Conservation (phyloP, 2,888 invertebrate genomes). For the Perdita meconis region DNA sequence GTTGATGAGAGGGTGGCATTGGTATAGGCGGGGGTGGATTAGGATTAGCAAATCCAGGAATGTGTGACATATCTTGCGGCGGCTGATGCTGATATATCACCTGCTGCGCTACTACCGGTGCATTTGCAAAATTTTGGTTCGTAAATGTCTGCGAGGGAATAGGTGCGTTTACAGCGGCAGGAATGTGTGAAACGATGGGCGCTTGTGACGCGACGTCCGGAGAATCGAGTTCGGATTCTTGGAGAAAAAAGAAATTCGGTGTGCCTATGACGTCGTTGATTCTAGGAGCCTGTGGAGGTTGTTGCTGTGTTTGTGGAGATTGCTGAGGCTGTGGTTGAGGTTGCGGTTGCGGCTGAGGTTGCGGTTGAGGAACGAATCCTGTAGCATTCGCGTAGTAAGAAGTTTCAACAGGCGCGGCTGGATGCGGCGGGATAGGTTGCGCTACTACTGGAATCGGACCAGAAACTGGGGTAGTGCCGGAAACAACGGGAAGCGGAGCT, state of each 20-base stretch:
- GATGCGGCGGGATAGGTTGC: conserved; percentile 80
- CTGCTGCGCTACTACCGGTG: conserved; percentile 80
- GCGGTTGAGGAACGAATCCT: conserved; percentile 85
- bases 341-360: conserved; percentile 67
- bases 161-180: conserved; percentile 85
- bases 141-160: conserved; percentile 94
- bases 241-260: conserved; percentile 92
- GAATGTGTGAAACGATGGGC: conserved; percentile 83
- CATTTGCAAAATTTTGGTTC: conserved; percentile 90
- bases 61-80: conserved; percentile 82
- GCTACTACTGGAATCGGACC: conserved; percentile 81
- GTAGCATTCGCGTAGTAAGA: conserved; percentile 83
- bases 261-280: conserved; percentile 90
- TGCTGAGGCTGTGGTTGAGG: conserved; percentile 80
- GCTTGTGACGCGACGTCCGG: conserved; percentile 86
- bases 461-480: conserved; percentile 75
- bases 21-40: conserved; percentile 86
- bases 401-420: conserved; percentile 78
- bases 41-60: conserved; percentile 86
- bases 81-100: conserved; percentile 84
- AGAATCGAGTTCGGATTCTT: conserved; percentile 95
- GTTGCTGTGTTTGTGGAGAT: conserved; percentile 81
- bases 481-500: conserved; percentile 79
- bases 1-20: conserved; percentile 85
- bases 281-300: conserved; percentile 86